Evolutionary conservation across 2,113 vertebrate species (phyloP).

Genomic region (Microcebus griseorufus): DNA sequence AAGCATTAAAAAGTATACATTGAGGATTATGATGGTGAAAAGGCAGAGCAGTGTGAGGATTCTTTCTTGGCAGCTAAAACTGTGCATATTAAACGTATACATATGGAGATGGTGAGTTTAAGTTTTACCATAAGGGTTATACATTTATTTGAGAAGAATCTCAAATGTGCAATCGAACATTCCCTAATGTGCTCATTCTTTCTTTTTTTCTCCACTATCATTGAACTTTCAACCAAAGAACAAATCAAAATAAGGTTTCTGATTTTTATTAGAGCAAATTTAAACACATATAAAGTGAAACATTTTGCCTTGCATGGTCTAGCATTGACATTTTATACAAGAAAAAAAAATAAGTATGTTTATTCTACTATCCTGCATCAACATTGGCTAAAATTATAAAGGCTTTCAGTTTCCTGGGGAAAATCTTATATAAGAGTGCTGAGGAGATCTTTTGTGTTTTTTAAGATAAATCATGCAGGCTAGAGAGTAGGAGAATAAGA

Average conservation of each 20-base stretch:
- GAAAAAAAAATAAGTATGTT: neutral
- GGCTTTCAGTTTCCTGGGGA: neutral
- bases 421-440: neutral
- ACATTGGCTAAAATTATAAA: slow-evolving; percentile 41
- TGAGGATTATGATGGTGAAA: slow-evolving; percentile 49
- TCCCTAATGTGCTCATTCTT: neutral
- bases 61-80: slow-evolving; percentile 52
- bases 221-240: slow-evolving; percentile 56
- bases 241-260: slow-evolving; percentile 42
- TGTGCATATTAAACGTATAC: slow-evolving; percentile 37
- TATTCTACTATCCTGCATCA: slow-evolving; percentile 11
- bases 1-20: slow-evolving; percentile 44
- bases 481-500: neutral
- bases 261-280: slow-evolving; percentile 47
- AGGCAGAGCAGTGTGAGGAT: neutral
- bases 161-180: neutral
- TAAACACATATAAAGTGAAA: neutral
- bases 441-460: neutral
- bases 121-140: slow-evolving; percentile 16
- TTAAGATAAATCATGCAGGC: neutral
- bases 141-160: slow-evolving; percentile 52
- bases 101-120: slow-evolving; percentile 24
- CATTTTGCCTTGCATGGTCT: neutral
- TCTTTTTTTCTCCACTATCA: slow-evolving; percentile 21
- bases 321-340: neutral